These are phyloP conservation scores for Falcunculus frontatus DNA, from an alignment of 2,113 vertebrate genomes.

Conservation along the genomic window DNA sequence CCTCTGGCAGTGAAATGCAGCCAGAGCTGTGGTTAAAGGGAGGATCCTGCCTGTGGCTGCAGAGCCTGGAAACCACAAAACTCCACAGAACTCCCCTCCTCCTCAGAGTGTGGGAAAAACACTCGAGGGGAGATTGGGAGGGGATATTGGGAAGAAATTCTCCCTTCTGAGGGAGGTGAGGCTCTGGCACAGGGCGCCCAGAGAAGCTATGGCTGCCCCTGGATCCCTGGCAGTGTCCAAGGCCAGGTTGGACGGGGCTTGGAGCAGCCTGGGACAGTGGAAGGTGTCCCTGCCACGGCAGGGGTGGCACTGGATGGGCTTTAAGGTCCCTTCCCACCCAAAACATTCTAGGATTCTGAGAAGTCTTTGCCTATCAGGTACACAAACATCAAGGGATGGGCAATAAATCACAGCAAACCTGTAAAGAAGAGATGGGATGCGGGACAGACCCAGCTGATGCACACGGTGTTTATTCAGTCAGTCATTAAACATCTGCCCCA, in stretches of 20 bases:
- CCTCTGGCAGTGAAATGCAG: rapidly evolving
- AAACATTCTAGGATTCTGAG: not conserved
- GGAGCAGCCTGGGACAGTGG: not conserved
- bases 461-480: rapidly evolving
- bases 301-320: rapidly evolving
- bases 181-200: not conserved
- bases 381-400: rapidly evolving
- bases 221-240: not conserved
- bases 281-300: not conserved
- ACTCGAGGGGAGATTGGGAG: rapidly evolving
- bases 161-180: not conserved
- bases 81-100: not conserved
- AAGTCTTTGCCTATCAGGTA: rapidly evolving
- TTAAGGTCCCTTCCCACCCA: not conserved
- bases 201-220: not conserved
- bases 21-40: not conserved
- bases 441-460: not conserved
- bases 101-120: not conserved
- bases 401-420: not conserved
- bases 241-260: not conserved
- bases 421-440: rapidly evolving
- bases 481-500: not conserved
- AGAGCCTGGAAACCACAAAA: not conserved
- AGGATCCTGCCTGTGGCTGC: rapidly evolving
- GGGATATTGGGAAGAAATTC: not conserved